Base-by-base conservation (phyloP, 2,797 vertebrate species). In the Crenuchus spilurus region DNA sequence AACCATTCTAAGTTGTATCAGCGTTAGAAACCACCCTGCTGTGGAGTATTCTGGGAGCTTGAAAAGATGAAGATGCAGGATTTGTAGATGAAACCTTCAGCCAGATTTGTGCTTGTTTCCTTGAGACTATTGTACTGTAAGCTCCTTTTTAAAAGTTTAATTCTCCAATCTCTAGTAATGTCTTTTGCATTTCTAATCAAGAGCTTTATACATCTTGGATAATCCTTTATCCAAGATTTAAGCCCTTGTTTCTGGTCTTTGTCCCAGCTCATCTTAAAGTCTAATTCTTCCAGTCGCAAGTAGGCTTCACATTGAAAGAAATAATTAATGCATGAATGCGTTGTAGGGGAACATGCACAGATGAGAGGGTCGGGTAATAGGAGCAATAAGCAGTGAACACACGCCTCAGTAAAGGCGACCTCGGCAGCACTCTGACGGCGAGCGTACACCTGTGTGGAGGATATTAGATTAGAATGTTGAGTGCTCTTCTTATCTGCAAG, bases 161-260 rank as follows among this genome's bases (percentile, higher is more conserved):
- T 76, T 76, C 66, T 55, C 49, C 9, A 9, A 70, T 67, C 74
- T 30, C 28, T 20, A 52, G 39, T 64, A 63, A 70, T 64, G 58
- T 63, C 58, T 65, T 57, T 64, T 49, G 74, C 57, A 65, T 76
- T 76, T 70, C 60, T 70, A 64, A 76, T 76, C 74, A 49, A 37
- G 60, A 41, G 41, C 37, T 49, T 61, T 55, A 20, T 77, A 20
- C 55, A 30, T 62, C 16, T 58, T 30, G 26, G 54, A 52, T 72
- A 76, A 70, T 48, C 74, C 74, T 48, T 58, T 48, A 68, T 57
- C 52, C 67, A 64, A 39, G 66, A 57, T 70, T 62, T 69, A 70
- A 70, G 37, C 35, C 51, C 57, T 69, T 76, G 30, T 62, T 65
- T 55, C 44, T 48, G 65, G 30, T 60, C 52, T 68, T 75, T 76